A percentile compares a stretch with the other conserved stretches of the same genome.
These are phyloP conservation scores for Tetramorium bicarinatum DNA, from an alignment of 2,888 invertebrate genomes.

Conservation along the genomic window DNA sequence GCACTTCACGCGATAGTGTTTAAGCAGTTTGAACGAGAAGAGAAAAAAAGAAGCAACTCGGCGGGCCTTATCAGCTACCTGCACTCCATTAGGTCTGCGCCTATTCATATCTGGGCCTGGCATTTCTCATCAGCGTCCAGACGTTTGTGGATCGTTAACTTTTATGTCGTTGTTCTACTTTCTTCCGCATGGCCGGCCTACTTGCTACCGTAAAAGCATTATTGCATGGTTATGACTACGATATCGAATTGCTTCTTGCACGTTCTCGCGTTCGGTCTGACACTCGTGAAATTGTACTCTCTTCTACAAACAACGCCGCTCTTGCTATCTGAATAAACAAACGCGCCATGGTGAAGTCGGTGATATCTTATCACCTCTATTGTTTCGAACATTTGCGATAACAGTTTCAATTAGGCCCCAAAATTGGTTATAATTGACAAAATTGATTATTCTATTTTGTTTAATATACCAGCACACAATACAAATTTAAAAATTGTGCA, in stretches of 20 bases:
- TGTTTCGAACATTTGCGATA: background rate
- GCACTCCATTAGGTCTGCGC: conserved; percentile 23
- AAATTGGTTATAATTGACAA: background rate
- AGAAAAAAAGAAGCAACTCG: background rate
- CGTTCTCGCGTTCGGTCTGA: conserved; percentile 37
- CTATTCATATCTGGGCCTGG: conserved; percentile 49
- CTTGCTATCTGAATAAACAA: conserved; percentile 4
- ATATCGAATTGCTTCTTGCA: conserved; percentile 49
- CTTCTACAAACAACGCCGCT: background rate
- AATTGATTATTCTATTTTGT: background rate
- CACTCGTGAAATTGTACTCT: conserved; percentile 38
- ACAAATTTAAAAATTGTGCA: background rate
- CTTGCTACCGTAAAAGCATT: conserved; percentile 47
- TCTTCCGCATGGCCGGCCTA: conserved; percentile 43
- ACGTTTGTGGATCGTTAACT: conserved; percentile 63
- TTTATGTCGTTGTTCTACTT: conserved; percentile 60
- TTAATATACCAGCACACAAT: background rate
- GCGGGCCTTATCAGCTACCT: conserved; percentile 30
- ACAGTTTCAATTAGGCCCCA: background rate
- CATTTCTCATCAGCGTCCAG: conserved; percentile 46
- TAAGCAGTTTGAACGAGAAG: conserved; percentile 26
- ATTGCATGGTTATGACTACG: conserved; percentile 54
- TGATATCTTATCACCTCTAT: background rate
- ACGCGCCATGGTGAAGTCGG: background rate
- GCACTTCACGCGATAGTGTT: conserved; percentile 40